phyloP scores from a whole-genome alignment of 2,888 invertebrate species.

The Maniola hyperantus region DNA sequence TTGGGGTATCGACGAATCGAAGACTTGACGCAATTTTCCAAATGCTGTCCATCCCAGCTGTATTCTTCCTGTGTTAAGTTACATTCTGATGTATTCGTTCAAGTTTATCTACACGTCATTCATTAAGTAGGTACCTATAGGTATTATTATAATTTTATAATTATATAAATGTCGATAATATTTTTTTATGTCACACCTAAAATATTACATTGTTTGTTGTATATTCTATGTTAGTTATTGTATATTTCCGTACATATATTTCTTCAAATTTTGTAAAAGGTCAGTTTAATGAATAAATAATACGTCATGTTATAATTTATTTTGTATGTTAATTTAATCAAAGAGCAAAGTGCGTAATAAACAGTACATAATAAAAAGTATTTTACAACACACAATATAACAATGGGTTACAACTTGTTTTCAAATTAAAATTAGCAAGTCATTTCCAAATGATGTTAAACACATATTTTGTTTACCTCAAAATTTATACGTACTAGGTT shows the following conservation, averaged over 20 bases:
- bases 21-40: too few species aligned
- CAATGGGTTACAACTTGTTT: constrained; percentile 24
- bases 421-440: constrained; percentile 28
- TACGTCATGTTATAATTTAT: constrained; percentile 27
- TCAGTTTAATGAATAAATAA: constrained; percentile 32
- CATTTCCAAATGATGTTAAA: constrained; percentile 20
- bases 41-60: too few species aligned
- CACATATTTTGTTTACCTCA: not conserved
- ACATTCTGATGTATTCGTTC: too few species aligned
- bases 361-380: constrained; percentile 26
- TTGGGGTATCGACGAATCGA: too few species aligned
- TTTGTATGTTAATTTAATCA: constrained; percentile 32
- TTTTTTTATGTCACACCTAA: too few species aligned
- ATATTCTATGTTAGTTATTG: too few species aligned
- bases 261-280: constrained; percentile 23
- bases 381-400: constrained; percentile 22
- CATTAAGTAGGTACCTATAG: too few species aligned
- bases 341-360: constrained; percentile 34
- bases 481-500: constrained; percentile 7
- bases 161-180: too few species aligned
- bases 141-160: too few species aligned
- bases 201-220: too few species aligned
- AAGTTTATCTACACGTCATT: too few species aligned
- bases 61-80: too few species aligned
- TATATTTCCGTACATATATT: not conserved